A percentile compares a stretch with the other conserved stretches of the same genome.
phyloP scores from a whole-genome alignment of 1,140 invertebrate genomes.

The Lordiphosa stackelbergi region DNA sequence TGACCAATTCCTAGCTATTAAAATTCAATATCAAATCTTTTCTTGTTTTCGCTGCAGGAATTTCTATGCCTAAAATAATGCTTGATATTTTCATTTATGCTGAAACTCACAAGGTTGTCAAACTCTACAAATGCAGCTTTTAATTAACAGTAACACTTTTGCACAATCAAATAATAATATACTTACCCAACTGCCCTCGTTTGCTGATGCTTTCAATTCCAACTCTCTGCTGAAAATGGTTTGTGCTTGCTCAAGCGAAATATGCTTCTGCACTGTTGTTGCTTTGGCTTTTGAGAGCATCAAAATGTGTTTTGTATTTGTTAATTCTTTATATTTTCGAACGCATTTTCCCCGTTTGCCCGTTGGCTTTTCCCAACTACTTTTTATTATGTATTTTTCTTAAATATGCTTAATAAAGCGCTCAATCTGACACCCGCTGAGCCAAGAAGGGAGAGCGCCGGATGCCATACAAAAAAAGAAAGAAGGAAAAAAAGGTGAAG shows the following conservation, averaged over 20 bases:
- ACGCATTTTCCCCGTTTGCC: constrained; percentile 46
- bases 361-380: constrained; percentile 49
- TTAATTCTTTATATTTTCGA: constrained; percentile 42
- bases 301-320: constrained; percentile 30
- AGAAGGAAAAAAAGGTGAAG: constrained; percentile 58
- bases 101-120: too few species aligned
- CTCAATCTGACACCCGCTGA: constrained; percentile 33
- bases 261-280: constrained; percentile 27
- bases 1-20: too few species aligned
- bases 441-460: constrained; percentile 14
- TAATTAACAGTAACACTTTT: too few species aligned
- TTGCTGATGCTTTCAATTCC: constrained; percentile 56
- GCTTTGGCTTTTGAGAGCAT: constrained; percentile 10
- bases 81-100: too few species aligned
- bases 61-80: too few species aligned
- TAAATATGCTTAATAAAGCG: constrained; percentile 67
- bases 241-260: constrained; percentile 72
- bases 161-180: too few species aligned
- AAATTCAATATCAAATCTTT: too few species aligned
- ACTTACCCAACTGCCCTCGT: background rate
- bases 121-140: too few species aligned
- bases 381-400: constrained; percentile 31
- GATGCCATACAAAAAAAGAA: constrained; percentile 29
- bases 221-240: constrained; percentile 61
- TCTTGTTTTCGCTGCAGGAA: too few species aligned